These are phyloP conservation scores for Hirtodrosophila confusa DNA, from an alignment of 2,888 invertebrate species.

Conservation along the genomic window DNA sequence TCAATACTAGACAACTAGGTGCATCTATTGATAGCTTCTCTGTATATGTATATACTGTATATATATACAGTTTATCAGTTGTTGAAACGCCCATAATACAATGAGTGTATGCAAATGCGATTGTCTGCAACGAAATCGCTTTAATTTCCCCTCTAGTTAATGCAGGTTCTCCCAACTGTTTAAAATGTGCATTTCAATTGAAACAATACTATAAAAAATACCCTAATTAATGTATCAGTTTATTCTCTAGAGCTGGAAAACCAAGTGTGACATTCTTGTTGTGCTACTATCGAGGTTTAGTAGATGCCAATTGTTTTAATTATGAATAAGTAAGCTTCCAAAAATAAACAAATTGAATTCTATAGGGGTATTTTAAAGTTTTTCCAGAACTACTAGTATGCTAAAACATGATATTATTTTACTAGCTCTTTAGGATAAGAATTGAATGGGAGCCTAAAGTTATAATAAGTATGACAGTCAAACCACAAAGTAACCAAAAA, in stretches of 20 bases:
- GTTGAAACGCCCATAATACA: constrained; percentile 37
- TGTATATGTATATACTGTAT: background rate
- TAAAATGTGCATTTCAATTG: constrained; percentile 12
- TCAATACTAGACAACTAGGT: background rate
- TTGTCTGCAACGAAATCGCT: constrained; percentile 1
- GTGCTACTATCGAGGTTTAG: too few species aligned
- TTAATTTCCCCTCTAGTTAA: constrained; percentile 1
- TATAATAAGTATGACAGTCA: background rate
- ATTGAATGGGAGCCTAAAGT: too few species aligned
- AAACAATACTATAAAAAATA: background rate
- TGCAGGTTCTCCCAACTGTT: background rate
- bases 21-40: constrained; percentile 3
- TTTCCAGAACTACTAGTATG: too few species aligned
- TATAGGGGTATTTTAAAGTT: too few species aligned
- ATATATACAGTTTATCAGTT: constrained; percentile 20
- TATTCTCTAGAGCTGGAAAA: too few species aligned
- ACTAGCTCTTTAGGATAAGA: background rate
- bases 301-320: too few species aligned
- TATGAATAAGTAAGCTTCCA: too few species aligned
- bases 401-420: too few species aligned
- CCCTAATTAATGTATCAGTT: too few species aligned
- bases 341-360: too few species aligned
- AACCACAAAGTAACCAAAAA: constrained; percentile 1
- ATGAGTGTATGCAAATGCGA: constrained; percentile 24
- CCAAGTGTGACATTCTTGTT: too few species aligned